Evolutionary conservation across 2,797 vertebrate genomes (phyloP), one percentile per base, ranked within the genome.

Genomic region (Silurus lanzhouensis): DNA sequence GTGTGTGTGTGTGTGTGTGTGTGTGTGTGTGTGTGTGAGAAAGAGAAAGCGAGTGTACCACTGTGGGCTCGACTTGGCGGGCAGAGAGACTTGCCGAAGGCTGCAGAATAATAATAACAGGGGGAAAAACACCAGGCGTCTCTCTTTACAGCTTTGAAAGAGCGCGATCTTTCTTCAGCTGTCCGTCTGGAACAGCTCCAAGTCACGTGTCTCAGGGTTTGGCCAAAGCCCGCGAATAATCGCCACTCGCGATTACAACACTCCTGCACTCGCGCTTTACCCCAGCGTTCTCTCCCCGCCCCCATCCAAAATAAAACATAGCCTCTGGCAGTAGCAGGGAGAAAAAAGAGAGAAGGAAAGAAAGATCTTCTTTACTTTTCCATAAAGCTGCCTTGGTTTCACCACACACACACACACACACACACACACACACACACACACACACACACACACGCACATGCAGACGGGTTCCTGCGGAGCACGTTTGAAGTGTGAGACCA

Each of bases 141-240:
- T 96, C 95, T 96, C 96, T 95, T 93, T 95, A 87, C 91, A 94
- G 96, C 96, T 97, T 96, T 95, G 92, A 94, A 96, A 95, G 93
- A 96, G 96, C 94, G 94, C 95, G 96, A 96, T 95, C 95, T 97
- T 95, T 91, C 96, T 96, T 97, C 98, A 99, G 97, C 97, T 99
- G 98, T 98, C 97, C 96, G 94, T 92, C 96, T 99, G 98, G 97
- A 97, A 94, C 92, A 87, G 92, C 93, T 96, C 97, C 98, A 98
- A 94, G 94, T 94, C 92, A 90, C 91, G 88, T 95, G 96, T 96
- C 98, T 97, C 97, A 95, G 96, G 95, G 93, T 94, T 93, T 93
- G 93, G 91, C 93, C 94, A 91, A 93, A 94, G 91, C 93, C 94
- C 83, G 90, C 92, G 90, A 94, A 82, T 91, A 89, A 94, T 92